Base-by-base conservation (phyloP, 2,797 vertebrate genomes). In the Lithobates pipiens region DNA sequence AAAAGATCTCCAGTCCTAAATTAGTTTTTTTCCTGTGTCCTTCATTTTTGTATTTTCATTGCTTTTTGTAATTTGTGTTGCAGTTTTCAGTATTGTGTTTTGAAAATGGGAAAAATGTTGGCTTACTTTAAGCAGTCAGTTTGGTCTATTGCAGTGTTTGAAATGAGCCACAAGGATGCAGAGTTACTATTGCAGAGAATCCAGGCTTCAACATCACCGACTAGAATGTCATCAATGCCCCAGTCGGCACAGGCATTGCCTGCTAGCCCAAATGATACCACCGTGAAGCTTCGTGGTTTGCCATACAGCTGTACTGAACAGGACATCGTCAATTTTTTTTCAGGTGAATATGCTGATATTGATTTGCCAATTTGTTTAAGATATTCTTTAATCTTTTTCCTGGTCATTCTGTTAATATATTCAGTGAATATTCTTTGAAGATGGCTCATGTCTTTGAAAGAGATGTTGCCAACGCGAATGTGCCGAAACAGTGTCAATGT, bases 241-340 rank as follows among this genome's bases (percentile, higher is more conserved):
- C 86, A 75, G n/a, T 36, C 44, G 18, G 18, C 76, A 25, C 85
- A 83, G 36, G 68, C 80, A 36, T 16, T 77, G 25, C 34, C 82
- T 77, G 11, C 32, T 34, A 82, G 91, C 4, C 88, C 88, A 0
- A 92, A 84, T 0, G 95, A 94, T 0, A 93, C 92, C 0, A 95
- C 97, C 10, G 97, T 99, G 6, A 92, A 94, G 1, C 90, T 99
- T 83, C 89, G 95, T 84, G 98, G 98, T 10, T 95, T 99, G 75
- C 97, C 98, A 0, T 99, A 93, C 83, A 94, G 89, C 86, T 95
- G 93, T 91, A 96, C 91, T 0, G 92, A 97, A 88, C 91, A 91
- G 0, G 97, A 99, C 32, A 92, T 99, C 0, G 0, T 65, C 0
- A 86, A 91, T 6, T 99, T 99, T 87, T 99, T 99, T 67, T 87